Percentiles rank a stretch among this genome's conserved stretches.
phyloP scores from a whole-genome alignment of 2,113 vertebrate species.

The Odontophorus gujanensis region DNA sequence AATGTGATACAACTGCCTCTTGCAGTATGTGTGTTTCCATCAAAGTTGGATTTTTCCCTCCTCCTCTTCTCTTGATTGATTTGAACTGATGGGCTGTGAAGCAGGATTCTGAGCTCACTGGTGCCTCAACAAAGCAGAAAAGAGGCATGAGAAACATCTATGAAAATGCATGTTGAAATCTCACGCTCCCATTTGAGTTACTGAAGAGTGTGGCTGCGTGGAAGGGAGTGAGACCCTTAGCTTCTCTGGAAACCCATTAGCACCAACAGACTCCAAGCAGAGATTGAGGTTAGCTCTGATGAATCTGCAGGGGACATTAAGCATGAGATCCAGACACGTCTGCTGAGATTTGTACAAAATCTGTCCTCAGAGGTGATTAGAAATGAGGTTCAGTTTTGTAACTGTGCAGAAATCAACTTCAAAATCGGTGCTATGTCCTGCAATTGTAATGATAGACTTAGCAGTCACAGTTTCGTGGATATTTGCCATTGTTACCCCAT shows the following conservation, averaged over 20 bases:
- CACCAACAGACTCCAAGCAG: not conserved
- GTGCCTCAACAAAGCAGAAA: not conserved
- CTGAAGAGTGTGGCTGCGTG: not conserved
- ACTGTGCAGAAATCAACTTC: not conserved
- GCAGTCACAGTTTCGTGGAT: not conserved
- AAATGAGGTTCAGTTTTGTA: not conserved
- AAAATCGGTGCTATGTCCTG: not conserved
- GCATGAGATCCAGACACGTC: not conserved
- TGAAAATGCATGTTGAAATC: not conserved
- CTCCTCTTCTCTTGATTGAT: constrained; percentile 27
- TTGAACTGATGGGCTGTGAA: not conserved
- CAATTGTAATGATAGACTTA: not conserved
- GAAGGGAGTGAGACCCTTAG: not conserved
- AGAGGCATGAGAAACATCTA: not conserved
- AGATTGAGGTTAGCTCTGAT: not conserved
- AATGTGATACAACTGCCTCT: constrained; percentile 34
- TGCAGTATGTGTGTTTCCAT: not conserved
- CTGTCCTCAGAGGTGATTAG: not conserved
- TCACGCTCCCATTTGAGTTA: not conserved
- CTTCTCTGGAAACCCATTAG: not conserved
- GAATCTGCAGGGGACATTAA: not conserved
- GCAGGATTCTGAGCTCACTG: not conserved
- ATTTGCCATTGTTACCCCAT: not conserved
- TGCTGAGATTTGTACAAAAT: not conserved
- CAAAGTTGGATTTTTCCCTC: not conserved